Base-by-base conservation (phyloP, 2,797 vertebrate genomes). In the Pangasius macronema region DNA sequence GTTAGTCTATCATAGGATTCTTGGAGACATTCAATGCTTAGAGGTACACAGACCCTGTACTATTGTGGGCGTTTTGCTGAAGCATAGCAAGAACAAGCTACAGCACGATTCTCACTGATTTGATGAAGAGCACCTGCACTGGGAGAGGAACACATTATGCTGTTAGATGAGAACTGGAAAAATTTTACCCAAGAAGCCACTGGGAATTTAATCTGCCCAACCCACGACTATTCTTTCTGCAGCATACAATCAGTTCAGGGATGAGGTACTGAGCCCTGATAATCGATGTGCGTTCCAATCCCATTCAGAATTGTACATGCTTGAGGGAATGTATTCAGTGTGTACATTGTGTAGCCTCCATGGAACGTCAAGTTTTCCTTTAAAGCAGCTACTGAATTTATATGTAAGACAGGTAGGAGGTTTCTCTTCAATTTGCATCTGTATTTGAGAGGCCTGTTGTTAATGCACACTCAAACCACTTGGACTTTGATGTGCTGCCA, bases 141-240 rank as follows among this genome's bases (percentile, higher is more conserved):
- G 49, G 65, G 33, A 68, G 8, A 84, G 67, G 82, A 84, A 14
- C 67, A 53, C 59, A 39, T 72, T 84, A 68, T 24, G 13, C 24
- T 84, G 49, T 84, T 84, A 57, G 30, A 84, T 72, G 67, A 82
- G 36, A 70, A 53, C 65, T 70, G 82, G 82, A 84, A 84, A 84
- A 14, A 14, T 24, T 83, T 68, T n/a, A 59, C 46, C n/a, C 49
- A 70, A 70, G 30, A 72, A 70, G 49, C 65, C 82, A 27, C 20
- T 53, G 53, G n/a, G 76, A 42, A 46, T 73, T 49, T 11, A 68
- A 22, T 39, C 83, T 30, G 36, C 2, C 39, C 42, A 67, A 65
- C 13, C 51, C 16, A 2, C 3, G 7, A 84, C 49, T 30, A 75
- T 73, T 72, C 63, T 86, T 36, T 67, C 49, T 70, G 77, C 76